Evolutionary conservation across 2,797 vertebrate species (phyloP).

Genomic region (Lycodopsis pacificus): DNA sequence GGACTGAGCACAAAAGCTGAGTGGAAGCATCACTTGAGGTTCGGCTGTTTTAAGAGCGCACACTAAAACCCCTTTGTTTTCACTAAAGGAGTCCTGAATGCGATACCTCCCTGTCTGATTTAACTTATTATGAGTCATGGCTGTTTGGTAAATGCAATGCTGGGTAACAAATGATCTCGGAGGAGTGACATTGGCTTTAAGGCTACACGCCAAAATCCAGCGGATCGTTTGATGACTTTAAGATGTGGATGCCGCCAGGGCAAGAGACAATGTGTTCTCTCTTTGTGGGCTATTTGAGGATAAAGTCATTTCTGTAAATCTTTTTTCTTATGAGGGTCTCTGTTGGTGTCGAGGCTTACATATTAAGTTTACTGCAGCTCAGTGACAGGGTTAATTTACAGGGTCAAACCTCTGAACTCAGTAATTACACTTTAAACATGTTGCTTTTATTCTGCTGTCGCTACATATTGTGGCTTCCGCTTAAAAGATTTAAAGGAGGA

Average conservation of each 20-base stretch:
- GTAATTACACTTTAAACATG: slow-evolving; percentile 60
- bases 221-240: slow-evolving; percentile 44
- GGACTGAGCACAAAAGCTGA: slow-evolving; percentile 74
- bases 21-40: slow-evolving; percentile 55
- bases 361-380: slow-evolving; percentile 59
- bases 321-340: slow-evolving; percentile 50
- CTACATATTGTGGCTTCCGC: neutral
- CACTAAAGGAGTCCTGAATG: slow-evolving; percentile 31
- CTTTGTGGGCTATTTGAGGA: slow-evolving; percentile 44
- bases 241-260: slow-evolving; percentile 36
- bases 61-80: slow-evolving; percentile 69
- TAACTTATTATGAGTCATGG: slow-evolving; percentile 45
- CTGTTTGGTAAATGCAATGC: slow-evolving; percentile 16
- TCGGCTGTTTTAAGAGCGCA: slow-evolving; percentile 55
- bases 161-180: slow-evolving; percentile 24
- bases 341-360: slow-evolving; percentile 43
- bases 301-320: slow-evolving; percentile 53
- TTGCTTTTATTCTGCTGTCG: slow-evolving; percentile 42
- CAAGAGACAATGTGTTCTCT: slow-evolving; percentile 42
- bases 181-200: neutral
- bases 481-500: slow-evolving; percentile 14
- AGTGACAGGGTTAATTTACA: slow-evolving; percentile 66
- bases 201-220: slow-evolving; percentile 17
- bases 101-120: slow-evolving; percentile 52
- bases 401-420: slow-evolving; percentile 66